Percentiles rank a stretch among this genome's conserved stretches.
Evolutionary conservation across 92 coral and sea anemone species (phyloP).

Genomic region (Phenganax stokvisi): DNA sequence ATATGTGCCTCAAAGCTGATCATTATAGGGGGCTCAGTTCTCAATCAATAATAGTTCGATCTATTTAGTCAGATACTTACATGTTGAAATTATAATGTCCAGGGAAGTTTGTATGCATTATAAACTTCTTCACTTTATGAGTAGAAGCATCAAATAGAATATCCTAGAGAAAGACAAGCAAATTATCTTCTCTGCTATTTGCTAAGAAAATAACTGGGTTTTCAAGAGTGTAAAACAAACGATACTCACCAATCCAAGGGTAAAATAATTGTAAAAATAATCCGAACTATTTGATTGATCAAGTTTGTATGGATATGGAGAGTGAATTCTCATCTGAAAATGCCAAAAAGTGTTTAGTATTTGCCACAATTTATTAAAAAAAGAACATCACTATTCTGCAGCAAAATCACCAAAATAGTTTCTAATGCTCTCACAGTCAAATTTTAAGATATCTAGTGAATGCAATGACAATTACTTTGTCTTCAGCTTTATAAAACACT

Average conservation of each 20-base stretch:
- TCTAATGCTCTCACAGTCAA: too few species aligned
- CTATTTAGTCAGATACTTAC: constrained; percentile 45
- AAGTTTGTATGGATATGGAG: constrained; percentile 92
- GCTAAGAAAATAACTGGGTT: not conserved
- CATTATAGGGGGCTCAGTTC: too few species aligned
- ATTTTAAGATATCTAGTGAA: not conserved
- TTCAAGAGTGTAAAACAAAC: not conserved
- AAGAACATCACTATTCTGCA: not conserved
- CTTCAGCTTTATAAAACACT: constrained; percentile 96
- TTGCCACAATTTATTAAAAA: not conserved
- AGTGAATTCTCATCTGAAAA: constrained; percentile 89
- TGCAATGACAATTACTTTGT: constrained; percentile 58
- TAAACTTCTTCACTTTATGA: constrained; percentile 86
- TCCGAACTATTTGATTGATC: constrained; percentile 95
- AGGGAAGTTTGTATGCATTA: constrained; percentile 94
- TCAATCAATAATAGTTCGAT: not conserved
- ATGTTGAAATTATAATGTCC: constrained; percentile 98
- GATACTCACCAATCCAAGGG: constrained; percentile 83
- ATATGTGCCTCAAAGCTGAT: not conserved
- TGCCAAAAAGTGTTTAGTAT: not conserved
- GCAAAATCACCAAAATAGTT: too few species aligned
- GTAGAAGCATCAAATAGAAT: constrained; percentile 83
- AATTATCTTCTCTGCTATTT: too few species aligned
- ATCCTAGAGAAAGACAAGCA: constrained; percentile 50
- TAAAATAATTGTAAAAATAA: constrained; percentile 85